phyloP scores from a whole-genome alignment of 2,113 vertebrate species.

The Tauraco erythrolophus region DNA sequence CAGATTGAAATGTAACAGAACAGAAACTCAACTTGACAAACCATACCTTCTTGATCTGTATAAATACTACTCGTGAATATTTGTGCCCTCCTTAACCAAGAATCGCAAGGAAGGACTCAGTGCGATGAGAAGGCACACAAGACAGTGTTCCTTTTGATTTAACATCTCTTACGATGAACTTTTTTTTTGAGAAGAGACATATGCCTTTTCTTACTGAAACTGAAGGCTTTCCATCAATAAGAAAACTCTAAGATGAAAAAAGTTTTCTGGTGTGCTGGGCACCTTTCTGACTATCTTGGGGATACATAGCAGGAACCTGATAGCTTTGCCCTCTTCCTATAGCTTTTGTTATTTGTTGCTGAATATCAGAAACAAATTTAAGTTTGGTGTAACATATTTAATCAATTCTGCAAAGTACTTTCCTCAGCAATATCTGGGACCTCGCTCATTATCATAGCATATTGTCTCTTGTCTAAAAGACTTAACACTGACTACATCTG shows the following conservation, averaged over 20 bases:
- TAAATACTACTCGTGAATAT: background rate
- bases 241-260: background rate
- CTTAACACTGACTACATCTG: background rate
- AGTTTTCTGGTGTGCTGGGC: background rate
- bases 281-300: background rate
- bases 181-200: background rate
- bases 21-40: background rate
- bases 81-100: background rate
- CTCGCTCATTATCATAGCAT: background rate
- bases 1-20: background rate
- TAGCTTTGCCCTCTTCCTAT: background rate
- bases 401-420: background rate
- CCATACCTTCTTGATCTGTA: background rate
- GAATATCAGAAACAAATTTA: background rate
- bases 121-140: background rate
- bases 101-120: background rate
- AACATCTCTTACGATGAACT: background rate
- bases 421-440: background rate
- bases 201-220: background rate
- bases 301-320: background rate
- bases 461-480: background rate
- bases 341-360: background rate
- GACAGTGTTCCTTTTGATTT: background rate
- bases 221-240: background rate
- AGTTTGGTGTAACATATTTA: background rate